These are phyloP conservation scores for Drosophila subobscura DNA, from an alignment of 1,140 invertebrate species.

Conservation along the genomic window DNA sequence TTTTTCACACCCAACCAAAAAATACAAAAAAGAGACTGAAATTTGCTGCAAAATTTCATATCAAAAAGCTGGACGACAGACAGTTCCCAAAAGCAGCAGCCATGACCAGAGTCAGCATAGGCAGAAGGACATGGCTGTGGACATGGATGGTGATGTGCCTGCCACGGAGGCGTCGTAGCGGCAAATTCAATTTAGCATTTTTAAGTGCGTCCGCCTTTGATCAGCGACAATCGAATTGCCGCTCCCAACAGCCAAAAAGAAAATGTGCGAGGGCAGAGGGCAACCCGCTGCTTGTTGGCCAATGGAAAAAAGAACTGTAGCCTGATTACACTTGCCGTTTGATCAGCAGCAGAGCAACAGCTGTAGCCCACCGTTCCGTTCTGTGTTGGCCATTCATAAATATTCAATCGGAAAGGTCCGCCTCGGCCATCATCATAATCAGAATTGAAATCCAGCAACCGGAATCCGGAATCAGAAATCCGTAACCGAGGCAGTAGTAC, in stretches of 20 bases:
- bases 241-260: constrained; percentile 56
- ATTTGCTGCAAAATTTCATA: constrained; percentile 62
- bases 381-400: constrained; percentile 63
- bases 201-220: constrained; percentile 83
- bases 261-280: constrained; percentile 57
- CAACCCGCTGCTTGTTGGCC: background rate
- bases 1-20: constrained; percentile 67
- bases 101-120: background rate
- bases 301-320: constrained; percentile 10
- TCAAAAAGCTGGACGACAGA: constrained; percentile 23
- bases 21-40: constrained; percentile 36
- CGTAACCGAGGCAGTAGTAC: constrained; percentile 18
- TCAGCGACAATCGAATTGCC: constrained; percentile 83
- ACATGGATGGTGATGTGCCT: constrained; percentile 15
- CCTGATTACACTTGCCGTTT: constrained; percentile 80
- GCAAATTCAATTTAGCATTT: constrained; percentile 84
- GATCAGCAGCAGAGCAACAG: constrained; percentile 55
- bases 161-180: constrained; percentile 63
- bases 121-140: constrained; percentile 15
- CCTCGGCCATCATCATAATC: constrained; percentile 66
- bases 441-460: constrained; percentile 27
- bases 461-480: constrained; percentile 36
- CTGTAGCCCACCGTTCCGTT: constrained; percentile 26
- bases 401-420: constrained; percentile 60
- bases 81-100: no score